Evolutionary conservation across 2,113 vertebrate genomes (phyloP), one percentile per base, ranked within the genome.

Genomic region (Ochotona princeps): DNA sequence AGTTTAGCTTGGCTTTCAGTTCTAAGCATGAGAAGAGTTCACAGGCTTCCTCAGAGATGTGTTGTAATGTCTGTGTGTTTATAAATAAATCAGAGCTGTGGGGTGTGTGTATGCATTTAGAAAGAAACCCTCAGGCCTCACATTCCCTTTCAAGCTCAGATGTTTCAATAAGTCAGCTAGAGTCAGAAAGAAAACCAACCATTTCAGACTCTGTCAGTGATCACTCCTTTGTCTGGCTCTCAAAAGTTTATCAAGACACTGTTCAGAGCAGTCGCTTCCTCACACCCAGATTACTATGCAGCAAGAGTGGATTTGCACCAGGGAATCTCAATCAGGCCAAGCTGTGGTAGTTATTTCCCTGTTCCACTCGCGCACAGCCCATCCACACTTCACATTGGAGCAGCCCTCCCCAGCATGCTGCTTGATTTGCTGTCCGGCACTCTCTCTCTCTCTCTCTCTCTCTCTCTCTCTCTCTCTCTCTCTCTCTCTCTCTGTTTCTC

Each of bases 41-140:
- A 78, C 12, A 2, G 61, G 63, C 21, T 83, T 70, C 63, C 79
- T 65, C 73, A 84, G 76, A 84, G 67, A 14, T 83, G 61, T 60
- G 80, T 78, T 44, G 5, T 92, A 78, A 83, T n/a, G 47, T 83
- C 66, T 92, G 28, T 73, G 23, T 93, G 51, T 94, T 96, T 93
- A 89, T 87, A 96, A 94, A 89, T 83, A 93, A 92, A 85, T 67
- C n/a, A 84, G 70, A 92, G 54, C 47, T 3, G 4, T 3, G 3
- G 23, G 5, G 73, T 17, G 23, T 14, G 20, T n/a, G 65, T 14
- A 8, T 44, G 25, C 32, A 12, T 86, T 88, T 78, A 74, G 83
- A 95, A 95, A 93, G 73, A 93, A 87, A 23, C 35, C 78, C 90
- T 89, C 28, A 20, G 38, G 47, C 82, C 57, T 93, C n/a, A 32